Evolutionary conservation across 2,113 vertebrate species (phyloP).

Genomic region (Larimichthys polyactis): DNA sequence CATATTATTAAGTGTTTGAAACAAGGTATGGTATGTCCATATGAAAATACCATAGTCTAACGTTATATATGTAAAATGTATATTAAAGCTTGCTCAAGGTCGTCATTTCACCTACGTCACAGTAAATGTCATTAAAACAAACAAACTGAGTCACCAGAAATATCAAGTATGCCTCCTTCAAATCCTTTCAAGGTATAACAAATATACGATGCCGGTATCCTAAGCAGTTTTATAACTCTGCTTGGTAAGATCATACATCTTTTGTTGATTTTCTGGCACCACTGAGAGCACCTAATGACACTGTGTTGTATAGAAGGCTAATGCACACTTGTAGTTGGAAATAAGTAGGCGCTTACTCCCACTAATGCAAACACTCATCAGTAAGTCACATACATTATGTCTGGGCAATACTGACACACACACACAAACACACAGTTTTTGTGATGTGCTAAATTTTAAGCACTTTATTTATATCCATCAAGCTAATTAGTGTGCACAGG

Average conservation of each 20-base stretch:
- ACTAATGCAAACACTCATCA: constrained; percentile 22
- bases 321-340: constrained; percentile 33
- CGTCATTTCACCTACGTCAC: background rate
- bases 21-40: constrained; percentile 20
- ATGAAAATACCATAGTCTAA: background rate
- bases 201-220: background rate
- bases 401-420: background rate
- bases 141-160: background rate
- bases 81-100: background rate
- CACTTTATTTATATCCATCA: constrained; percentile 77
- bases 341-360: constrained; percentile 31
- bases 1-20: constrained; percentile 45
- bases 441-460: constrained; percentile 57
- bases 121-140: background rate
- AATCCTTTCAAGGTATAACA: background rate
- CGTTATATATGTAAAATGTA: background rate
- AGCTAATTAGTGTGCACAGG: constrained; percentile 72
- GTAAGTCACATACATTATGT: too few relatives aligned
- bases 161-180: background rate
- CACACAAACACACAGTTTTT: constrained; percentile 7
- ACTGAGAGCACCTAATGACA: constrained; percentile 27
- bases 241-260: constrained; percentile 39
- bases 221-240: constrained; percentile 23
- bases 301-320: constrained; percentile 27
- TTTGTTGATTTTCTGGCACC: constrained; percentile 48